Evolutionary conservation across 23 tunicate genomes (phyloP), one percentile per base, ranked within the genome.

Genomic region (Oikopleura albicans): DNA sequence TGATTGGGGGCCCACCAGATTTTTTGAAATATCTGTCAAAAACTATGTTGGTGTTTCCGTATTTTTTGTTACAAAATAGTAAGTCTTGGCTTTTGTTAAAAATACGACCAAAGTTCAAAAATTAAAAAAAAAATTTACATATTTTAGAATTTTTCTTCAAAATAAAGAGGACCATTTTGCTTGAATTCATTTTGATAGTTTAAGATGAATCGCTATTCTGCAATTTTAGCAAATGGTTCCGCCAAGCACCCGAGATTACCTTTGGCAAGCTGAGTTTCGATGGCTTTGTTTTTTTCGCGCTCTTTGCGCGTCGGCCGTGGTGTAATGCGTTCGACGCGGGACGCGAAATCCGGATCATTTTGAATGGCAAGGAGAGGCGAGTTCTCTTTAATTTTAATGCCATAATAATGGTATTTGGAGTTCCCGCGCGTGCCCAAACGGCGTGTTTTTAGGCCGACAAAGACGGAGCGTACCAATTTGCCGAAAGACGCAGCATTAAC

Each of bases 401-500:
- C 99, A 56, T 95, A 95, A 85, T 95, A 95, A 79, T 95, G 99
- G 66, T 95, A 95, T 71, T 95, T 95, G 2, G 99, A 95, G 83
- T 95, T 90, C 0, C 97, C 97, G 71, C 97, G 85, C 12, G 99
- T 95, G 27, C 99, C 99, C 29, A 95, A 90, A 0, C 99, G 85
- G 56, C 99, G 85, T 1, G 99, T 95, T 40, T 96, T 83, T 40
- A 95, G 87, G 22, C 97, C 97, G 28, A 88, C 66, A 83, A 95
- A 95, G 39, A 95, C 96, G 38, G 99, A 95, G 49, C 99, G 84
- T 4, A 95, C 99, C 1, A 95, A 92, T 63, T 95, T 95, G 0
- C 99, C 99, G 39, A 91, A 95, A 0, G 96, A 91, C 0, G 99
- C 99, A 8, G 99, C 99, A 83, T 95, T 95, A 38, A 95, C 99